Evolutionary conservation across 1,140 invertebrate genomes (phyloP).

Genomic region (Platorchestia sp.): DNA sequence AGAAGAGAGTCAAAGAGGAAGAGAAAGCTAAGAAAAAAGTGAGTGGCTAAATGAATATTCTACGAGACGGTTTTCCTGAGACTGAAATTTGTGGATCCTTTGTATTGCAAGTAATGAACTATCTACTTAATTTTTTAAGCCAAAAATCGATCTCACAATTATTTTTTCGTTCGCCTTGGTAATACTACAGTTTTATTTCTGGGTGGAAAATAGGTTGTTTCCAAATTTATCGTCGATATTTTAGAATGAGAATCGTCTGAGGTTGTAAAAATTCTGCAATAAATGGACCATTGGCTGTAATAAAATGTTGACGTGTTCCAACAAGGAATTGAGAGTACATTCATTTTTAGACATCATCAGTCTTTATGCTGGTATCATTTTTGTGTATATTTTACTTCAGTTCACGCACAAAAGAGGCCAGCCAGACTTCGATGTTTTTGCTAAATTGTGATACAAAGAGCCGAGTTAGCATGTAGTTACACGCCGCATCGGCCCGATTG

Average conservation of each 20-base stretch:
- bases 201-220: not conserved
- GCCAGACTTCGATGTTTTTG: no score
- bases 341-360: no score
- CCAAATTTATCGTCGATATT: not conserved
- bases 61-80: not conserved
- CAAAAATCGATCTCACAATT: no score
- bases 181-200: not conserved
- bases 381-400: no score
- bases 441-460: no score
- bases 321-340: not conserved
- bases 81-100: not conserved
- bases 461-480: no score
- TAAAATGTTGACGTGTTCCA: not conserved
- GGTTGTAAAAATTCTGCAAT: not conserved
- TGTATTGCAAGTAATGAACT: not conserved
- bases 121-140: no score
- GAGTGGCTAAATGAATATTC: not conserved
- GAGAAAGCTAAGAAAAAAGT: conserved; percentile 75
- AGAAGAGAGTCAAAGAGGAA: conserved; percentile 83
- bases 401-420: no score
- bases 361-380: no score
- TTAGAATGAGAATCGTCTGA: not conserved
- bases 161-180: not conserved
- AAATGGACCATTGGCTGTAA: not conserved
- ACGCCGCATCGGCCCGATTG: no score